phyloP scores from a whole-genome alignment of 2,797 vertebrate species.

The Melopsittacus undulatus region DNA sequence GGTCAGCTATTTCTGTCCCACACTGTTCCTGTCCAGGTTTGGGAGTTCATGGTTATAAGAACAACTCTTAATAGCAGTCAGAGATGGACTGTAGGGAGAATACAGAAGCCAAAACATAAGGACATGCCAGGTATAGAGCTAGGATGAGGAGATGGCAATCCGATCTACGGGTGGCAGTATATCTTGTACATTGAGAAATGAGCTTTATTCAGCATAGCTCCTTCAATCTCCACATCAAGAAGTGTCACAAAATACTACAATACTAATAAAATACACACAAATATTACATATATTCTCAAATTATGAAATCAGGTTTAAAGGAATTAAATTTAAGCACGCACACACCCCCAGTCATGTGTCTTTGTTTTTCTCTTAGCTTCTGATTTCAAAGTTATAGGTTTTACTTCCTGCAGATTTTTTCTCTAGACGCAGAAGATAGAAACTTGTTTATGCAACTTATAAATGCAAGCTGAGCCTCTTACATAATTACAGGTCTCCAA shows the following conservation, averaged over 20 bases:
- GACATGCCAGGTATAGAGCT: background rate
- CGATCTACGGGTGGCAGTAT: background rate
- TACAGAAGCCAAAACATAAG: rapidly evolving
- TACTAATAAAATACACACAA: background rate
- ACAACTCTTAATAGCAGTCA: background rate
- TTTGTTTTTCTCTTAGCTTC: background rate
- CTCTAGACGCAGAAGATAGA: background rate
- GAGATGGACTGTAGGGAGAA: background rate
- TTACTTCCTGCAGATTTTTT: background rate
- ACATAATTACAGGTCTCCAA: conserved; percentile 51
- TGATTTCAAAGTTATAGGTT: background rate
- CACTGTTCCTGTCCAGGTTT: background rate
- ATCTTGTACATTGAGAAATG: background rate
- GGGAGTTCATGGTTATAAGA: background rate
- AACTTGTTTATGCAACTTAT: conserved; percentile 36
- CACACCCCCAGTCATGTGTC: background rate
- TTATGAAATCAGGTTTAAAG: background rate
- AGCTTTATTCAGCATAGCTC: background rate
- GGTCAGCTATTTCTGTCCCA: background rate
- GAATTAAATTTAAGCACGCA: background rate
- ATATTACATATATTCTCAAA: background rate
- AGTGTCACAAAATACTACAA: background rate
- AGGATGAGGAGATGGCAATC: background rate
- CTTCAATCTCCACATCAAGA: background rate
- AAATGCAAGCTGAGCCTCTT: conserved; percentile 47